These are phyloP conservation scores for Dendrolimus kikuchii DNA, from an alignment of 1,140 invertebrate species.

Conservation along the genomic window DNA sequence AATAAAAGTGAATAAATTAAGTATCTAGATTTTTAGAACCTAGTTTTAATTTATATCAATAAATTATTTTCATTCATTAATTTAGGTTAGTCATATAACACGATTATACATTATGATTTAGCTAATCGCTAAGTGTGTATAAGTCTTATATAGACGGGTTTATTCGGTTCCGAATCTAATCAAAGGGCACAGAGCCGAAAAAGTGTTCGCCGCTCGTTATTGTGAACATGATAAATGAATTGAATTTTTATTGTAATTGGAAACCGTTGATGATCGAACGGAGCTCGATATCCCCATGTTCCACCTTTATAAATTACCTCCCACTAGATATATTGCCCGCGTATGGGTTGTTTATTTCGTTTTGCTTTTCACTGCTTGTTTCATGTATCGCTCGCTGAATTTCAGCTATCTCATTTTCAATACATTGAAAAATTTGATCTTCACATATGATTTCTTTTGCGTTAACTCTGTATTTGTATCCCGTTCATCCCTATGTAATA, in stretches of 20 bases:
- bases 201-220: constrained; percentile 28
- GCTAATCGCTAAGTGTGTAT: no score
- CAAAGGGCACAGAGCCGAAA: constrained; percentile 39
- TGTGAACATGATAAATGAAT: constrained; percentile 40
- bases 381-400: neutral
- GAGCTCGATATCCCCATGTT: constrained; percentile 7
- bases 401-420: no score
- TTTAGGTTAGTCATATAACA: no score
- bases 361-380: neutral
- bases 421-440: no score
- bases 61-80: no score
- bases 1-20: no score
- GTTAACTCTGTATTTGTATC: no score
- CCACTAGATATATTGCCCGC: constrained; percentile 10
- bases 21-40: no score
- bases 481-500: no score
- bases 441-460: no score
- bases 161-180: constrained; percentile 52
- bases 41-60: no score
- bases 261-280: constrained; percentile 24
- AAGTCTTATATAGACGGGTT: constrained; percentile 36
- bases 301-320: constrained; percentile 13
- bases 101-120: no score
- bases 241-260: constrained; percentile 45
- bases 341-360: constrained; percentile 6